Evolutionary conservation across 2,797 vertebrate species (phyloP).

Genomic region (Clangula hyemalis): DNA sequence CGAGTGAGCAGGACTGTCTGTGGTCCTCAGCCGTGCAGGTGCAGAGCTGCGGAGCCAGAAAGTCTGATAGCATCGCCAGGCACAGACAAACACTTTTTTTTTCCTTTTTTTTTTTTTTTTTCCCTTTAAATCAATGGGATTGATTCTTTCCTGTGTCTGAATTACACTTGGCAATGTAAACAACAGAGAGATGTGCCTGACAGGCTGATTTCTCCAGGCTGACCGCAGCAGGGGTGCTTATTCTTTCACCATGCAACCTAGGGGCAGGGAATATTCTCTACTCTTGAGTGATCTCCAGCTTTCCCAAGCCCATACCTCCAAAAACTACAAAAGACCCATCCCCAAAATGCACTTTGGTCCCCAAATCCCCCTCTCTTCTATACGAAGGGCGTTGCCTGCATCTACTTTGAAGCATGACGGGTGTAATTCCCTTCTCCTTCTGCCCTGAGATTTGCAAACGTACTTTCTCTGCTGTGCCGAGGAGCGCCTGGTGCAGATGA

Average conservation of each 20-base stretch:
- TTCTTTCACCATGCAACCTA: not conserved
- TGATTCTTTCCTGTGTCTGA: not conserved
- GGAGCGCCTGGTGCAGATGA: conserved; percentile 90
- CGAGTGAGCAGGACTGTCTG: not conserved
- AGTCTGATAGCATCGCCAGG: not conserved
- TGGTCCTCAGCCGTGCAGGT: not conserved
- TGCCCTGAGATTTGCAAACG: not conserved
- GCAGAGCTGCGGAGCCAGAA: not conserved
- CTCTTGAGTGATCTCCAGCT: no score
- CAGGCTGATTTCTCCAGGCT: not conserved
- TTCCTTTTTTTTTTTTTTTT: not conserved
- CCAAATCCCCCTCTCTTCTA: accelerated
- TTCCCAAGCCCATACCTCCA: not conserved
- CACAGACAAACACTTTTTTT: not conserved
- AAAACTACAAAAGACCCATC: not conserved
- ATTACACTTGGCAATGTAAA: not conserved
- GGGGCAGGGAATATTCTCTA: not conserved
- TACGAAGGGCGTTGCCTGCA: accelerated
- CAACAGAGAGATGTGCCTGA: not conserved
- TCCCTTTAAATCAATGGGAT: not conserved
- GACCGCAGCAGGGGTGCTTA: not conserved
- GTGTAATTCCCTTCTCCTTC: accelerated
- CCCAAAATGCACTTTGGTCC: not conserved
- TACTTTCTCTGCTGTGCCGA: conserved; percentile 95
- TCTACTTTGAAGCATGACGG: not conserved